Base-by-base conservation (phyloP, 2,888 invertebrate genomes). In the Drosophila ustulata region DNA sequence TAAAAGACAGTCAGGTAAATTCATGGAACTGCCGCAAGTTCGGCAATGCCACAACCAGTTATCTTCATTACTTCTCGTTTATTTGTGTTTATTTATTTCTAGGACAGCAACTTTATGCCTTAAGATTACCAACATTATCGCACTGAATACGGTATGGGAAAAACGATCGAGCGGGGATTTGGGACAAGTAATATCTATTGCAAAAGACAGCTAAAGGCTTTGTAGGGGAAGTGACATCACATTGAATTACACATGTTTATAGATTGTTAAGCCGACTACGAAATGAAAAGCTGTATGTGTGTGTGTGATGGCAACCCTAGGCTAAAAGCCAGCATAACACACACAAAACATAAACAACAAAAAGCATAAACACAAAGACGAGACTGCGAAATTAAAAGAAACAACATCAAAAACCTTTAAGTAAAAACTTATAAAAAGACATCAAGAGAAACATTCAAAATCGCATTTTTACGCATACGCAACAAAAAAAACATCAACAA, bases 391-490 rank as follows among this genome's bases (percentile, higher is more conserved):
- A 63, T 57, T 58, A 65, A 75, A 64, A 73, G 58, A 62, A 67
- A 59, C 64, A 58, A 52, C 66, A 70, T 46, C 11, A 71, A 68
- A 68, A 46, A 6, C 23, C 39, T 55, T 55, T 13, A 55, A 34
- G 13, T 34, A 8, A 46, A 26, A 56, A 56, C 13, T 39, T 39
- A 32, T 26, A 45, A 25, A 56, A 37, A 46, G 37, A 39, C 55
- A 51, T 46, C 9, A 13, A 32, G 41, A 50, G 30, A 25, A 46
- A 65, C 74, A 52, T 32, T 11, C 39, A n/a, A 53, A 70, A 74
- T 51, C 61, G 61, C 57, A 55, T 61, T 73, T 73, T 52, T 6
- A 64, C 64, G 64, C 69, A 69, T 73, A 65, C 59, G 52, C 70
- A 69, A 49, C 73, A 62, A 28, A 28, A 37, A 62, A 37, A 11